A percentile compares a stretch with the other conserved stretches of the same genome.
Evolutionary conservation across 2,113 vertebrate species (phyloP).

Genomic region (Hippopotamus amphibius): DNA sequence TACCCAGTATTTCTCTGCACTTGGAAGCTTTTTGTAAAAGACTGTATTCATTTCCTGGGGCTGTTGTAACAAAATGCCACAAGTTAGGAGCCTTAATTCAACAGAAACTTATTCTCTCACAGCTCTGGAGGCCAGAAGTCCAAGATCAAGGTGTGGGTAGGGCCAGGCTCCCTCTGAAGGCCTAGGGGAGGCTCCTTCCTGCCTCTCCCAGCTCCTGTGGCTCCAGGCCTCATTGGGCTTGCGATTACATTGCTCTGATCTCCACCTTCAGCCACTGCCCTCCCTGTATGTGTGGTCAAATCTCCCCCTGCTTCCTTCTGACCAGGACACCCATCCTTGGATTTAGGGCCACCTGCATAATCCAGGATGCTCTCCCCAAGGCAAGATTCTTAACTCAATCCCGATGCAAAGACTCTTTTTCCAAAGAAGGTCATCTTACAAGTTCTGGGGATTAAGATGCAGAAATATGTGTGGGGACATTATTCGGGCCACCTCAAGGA

Average conservation of each 20-base stretch:
- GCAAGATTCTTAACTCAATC: background rate
- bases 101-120: too few relatives aligned
- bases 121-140: background rate
- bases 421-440: background rate
- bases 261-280: background rate
- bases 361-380: background rate
- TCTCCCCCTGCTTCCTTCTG: background rate
- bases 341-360: background rate
- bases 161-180: background rate
- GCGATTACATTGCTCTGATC: background rate
- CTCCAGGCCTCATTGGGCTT: background rate
- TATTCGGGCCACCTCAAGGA: background rate
- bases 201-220: background rate
- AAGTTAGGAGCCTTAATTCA: too few relatives aligned
- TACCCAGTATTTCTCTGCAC: background rate
- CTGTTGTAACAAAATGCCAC: background rate
- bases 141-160: too few relatives aligned
- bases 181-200: background rate
- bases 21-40: background rate
- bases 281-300: background rate
- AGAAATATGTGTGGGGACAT: rapidly evolving
- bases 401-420: background rate
- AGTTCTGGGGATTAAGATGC: background rate
- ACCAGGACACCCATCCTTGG: background rate
- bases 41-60: background rate